Percentiles rank a stretch among this genome's conserved stretches.
Evolutionary conservation across 2,797 vertebrate genomes (phyloP).

Genomic region (Parauchenoglanis ngamensis): DNA sequence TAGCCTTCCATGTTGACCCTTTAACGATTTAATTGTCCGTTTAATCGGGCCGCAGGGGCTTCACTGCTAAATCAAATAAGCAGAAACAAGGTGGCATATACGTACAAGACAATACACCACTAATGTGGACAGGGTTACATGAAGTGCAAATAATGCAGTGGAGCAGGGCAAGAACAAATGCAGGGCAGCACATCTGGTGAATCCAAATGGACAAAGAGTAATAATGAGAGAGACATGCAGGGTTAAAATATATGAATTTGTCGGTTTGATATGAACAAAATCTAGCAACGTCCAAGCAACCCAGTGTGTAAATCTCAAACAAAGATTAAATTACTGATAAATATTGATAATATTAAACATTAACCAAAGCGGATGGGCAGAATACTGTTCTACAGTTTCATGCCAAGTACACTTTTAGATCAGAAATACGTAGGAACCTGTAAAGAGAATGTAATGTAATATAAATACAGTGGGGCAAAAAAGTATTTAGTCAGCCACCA

Average conservation of each 20-base stretch:
- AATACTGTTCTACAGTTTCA: too few species aligned
- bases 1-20: conserved; percentile 13
- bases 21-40: conserved; percentile 14
- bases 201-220: neutral
- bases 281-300: neutral
- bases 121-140: neutral
- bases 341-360: neutral
- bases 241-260: neutral
- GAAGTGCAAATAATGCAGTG: neutral
- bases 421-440: too few species aligned
- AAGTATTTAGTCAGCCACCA: too few species aligned
- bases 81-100: neutral
- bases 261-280: neutral
- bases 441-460: too few species aligned
- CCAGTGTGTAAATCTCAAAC: neutral
- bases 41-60: neutral
- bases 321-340: neutral
- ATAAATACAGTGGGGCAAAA: too few species aligned
- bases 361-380: neutral
- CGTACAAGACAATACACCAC: neutral
- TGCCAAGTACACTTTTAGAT: too few species aligned
- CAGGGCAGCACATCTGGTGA: neutral
- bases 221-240: neutral
- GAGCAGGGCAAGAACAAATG: neutral
- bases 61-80: neutral